Conservation (phyloP, 2,797 vertebrate species). For the Pogonophryne albipinna region DNA sequence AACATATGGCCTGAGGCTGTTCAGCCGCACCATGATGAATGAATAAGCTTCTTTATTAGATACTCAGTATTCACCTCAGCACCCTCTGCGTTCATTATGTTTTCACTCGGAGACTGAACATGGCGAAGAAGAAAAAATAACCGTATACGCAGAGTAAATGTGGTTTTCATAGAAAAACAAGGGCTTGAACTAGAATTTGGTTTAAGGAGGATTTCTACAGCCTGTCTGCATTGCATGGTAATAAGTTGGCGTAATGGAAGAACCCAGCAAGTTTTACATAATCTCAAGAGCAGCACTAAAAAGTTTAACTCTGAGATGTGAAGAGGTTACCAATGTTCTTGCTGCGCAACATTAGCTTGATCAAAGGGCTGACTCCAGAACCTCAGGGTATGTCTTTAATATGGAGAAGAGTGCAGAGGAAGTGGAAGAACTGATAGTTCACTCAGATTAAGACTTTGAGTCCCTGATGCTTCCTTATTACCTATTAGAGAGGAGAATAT, state of each 20-base stretch:
- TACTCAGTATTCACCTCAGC: conserved; percentile 52
- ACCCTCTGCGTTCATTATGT: conserved; percentile 22
- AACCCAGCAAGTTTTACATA: conserved; percentile 20
- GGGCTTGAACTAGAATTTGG: not conserved
- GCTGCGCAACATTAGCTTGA: conserved; percentile 45
- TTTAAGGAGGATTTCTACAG: not conserved
- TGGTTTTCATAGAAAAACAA: conserved; percentile 6
- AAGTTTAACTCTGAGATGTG: conserved; percentile 38
- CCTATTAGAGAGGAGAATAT: conserved; percentile 52
- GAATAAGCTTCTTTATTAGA: conserved; percentile 41
- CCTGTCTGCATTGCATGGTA: conserved; percentile 3
- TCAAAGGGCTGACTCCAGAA: conserved; percentile 58
- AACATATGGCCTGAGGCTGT: conserved; percentile 40
- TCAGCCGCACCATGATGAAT: conserved; percentile 49
- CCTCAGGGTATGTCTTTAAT: conserved; percentile 51
- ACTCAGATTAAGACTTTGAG: conserved; percentile 64
- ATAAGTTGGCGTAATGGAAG: not conserved
- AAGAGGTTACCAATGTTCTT: conserved; percentile 41
- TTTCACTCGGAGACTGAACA: conserved; percentile 29
- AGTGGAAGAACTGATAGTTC: conserved; percentile 27
- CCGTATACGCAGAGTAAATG: not conserved
- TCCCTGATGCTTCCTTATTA: conserved; percentile 48
- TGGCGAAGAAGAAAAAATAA: not conserved
- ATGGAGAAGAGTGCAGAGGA: conserved; percentile 22
- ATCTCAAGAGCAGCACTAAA: conserved; percentile 17